A percentile compares a stretch with the other conserved stretches of the same genome.
Evolutionary conservation across 1,140 invertebrate genomes (phyloP).

Genomic region (Dinoponera quadriceps): DNA sequence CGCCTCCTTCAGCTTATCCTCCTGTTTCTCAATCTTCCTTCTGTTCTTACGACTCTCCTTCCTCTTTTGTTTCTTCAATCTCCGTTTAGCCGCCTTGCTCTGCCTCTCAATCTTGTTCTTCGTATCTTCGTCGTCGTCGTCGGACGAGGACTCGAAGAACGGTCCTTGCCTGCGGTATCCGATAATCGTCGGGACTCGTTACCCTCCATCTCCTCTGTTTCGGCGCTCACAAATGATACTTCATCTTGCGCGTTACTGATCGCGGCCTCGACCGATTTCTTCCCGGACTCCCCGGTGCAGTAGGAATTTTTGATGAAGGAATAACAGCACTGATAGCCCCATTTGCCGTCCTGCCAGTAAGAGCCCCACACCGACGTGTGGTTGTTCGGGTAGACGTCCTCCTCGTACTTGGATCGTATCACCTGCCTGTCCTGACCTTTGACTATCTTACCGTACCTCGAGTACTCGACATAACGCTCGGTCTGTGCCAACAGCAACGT

Average conservation of each 20-base stretch:
- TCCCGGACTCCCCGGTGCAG: constrained; percentile 94
- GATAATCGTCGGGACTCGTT: too few relatives aligned
- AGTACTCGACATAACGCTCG: constrained; percentile 98
- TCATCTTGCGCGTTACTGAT: not conserved
- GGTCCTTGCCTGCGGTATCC: constrained; percentile 54
- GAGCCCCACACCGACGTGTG: constrained; percentile 98
- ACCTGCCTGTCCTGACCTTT: constrained; percentile 95
- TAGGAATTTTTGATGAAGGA: constrained; percentile 96
- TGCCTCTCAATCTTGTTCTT: constrained; percentile 70
- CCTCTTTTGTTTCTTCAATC: constrained; percentile 86
- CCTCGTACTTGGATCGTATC: constrained; percentile 96
- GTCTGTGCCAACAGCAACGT: constrained; percentile 96
- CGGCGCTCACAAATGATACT: not conserved
- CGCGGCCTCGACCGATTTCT: constrained; percentile 72
- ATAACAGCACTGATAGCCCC: constrained; percentile 99
- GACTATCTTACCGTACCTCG: constrained; percentile 94
- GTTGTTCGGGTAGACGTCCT: constrained; percentile 97
- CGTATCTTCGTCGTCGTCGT: constrained; percentile 81
- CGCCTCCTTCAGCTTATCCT: constrained; percentile 87
- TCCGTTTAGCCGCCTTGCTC: constrained; percentile 85
- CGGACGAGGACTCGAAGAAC: constrained; percentile 73
- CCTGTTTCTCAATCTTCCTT: constrained; percentile 86
- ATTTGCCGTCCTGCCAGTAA: constrained; percentile 95
- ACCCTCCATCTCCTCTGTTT: constrained; percentile 25
- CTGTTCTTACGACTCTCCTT: constrained; percentile 90